Base-by-base conservation (phyloP, 2,888 invertebrate species). In the Parnassius mnemosyne region DNA sequence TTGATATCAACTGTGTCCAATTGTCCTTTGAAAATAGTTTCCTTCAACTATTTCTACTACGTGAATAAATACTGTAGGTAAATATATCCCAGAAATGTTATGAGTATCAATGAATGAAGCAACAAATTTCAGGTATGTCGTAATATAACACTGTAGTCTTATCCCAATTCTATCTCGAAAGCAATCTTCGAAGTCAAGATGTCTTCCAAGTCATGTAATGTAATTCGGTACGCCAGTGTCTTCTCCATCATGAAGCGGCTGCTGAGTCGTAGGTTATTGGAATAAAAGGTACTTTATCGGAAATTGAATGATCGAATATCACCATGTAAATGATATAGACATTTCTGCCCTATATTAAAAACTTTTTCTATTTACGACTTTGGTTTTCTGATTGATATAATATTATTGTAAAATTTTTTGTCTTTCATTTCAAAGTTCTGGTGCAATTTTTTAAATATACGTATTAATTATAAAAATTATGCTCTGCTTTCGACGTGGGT, bases 151-250 rank as follows among this genome's bases (percentile, higher is more conserved):
- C 57, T 56, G 53, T 52, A 52, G 61, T 52, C 3, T 42, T 55
- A 55, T 57, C 52, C 56, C 56, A 41, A 56, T 56, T 46, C 46
- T 52, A 47, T 61, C 20, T 56, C 67, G 68, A 73, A 42, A 66
- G 69, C 72, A 63, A 50, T 54, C 13, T 47, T 41, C 46, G 41
- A 7, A 51, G 50, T 44, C 25, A 43, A 41, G 9, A 61, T 61
- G 52, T 53, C 47, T 52, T 47, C 51, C 52, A 16, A 47, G n/a
- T 20, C 47, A 47, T 52, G 56, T 61, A 61, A 61, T 61, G 56
- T 61, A 61, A 61, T 61, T 57, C 46, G 52, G 56, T 46, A 16
- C 51, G 44, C 41, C 52, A 12, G 46, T 47, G 52, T 57, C 56
- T 52, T 43, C 42, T 41, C 50, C 16, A 60, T 51, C 52, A 20